These are phyloP conservation scores for Anguilla megastoma DNA, from an alignment of 2,797 vertebrate genomes.

Conservation along the genomic window DNA sequence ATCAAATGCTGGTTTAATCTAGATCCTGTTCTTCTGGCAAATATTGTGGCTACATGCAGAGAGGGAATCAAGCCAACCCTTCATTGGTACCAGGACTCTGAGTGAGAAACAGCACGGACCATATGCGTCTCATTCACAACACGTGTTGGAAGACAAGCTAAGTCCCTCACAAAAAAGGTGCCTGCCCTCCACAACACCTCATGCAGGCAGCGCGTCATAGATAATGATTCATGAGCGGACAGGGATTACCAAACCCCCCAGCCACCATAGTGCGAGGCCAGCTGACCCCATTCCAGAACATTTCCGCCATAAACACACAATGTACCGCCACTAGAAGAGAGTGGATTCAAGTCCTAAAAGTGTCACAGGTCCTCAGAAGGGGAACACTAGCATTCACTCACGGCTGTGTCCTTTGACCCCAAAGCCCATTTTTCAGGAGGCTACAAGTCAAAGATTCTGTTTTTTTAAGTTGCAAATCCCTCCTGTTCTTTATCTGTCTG, in stretches of 20 bases:
- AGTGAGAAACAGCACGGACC: background rate
- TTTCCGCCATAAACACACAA: constrained; percentile 47
- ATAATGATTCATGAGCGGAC: constrained; percentile 47
- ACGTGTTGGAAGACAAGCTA: background rate
- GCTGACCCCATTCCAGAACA: constrained; percentile 52
- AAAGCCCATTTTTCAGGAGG: background rate
- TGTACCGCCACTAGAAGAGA: constrained; percentile 41
- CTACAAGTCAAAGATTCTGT: background rate
- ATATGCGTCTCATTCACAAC: background rate
- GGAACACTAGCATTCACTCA: constrained; percentile 48
- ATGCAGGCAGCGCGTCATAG: constrained; percentile 64
- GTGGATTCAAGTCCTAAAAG: constrained; percentile 61
- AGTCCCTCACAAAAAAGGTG: background rate
- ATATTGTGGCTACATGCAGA: background rate
- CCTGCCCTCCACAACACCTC: constrained; percentile 60
- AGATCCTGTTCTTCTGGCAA: background rate
- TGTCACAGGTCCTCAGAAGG: constrained; percentile 60
- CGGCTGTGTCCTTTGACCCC: constrained; percentile 12
- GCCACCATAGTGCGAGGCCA: constrained; percentile 20
- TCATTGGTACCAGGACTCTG: background rate
- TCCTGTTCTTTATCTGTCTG: background rate
- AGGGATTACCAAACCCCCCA: constrained; percentile 60
- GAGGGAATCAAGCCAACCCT: background rate
- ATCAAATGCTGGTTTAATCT: background rate
- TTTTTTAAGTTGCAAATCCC: background rate